Evolutionary conservation across 1,140 invertebrate genomes (phyloP).

Genomic region (Aphaenogaster rudis): DNA sequence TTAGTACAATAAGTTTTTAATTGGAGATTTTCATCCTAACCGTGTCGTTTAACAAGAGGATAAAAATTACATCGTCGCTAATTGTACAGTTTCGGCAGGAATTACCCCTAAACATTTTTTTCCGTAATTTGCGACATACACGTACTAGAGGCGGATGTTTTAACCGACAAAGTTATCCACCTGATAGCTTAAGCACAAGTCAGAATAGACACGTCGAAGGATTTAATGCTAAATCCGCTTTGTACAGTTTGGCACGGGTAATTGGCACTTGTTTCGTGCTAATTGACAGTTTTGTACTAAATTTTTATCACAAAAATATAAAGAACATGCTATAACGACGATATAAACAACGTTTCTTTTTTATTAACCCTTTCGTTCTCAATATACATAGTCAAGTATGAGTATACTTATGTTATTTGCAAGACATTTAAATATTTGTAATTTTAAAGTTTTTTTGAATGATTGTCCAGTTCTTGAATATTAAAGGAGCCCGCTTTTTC

Average conservation of each 20-base stretch:
- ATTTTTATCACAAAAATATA: conserved; percentile 53
- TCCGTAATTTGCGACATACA: neutral
- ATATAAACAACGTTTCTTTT: conserved; percentile 6
- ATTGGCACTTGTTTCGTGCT: conserved; percentile 63
- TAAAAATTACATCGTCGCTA: conserved; percentile 19
- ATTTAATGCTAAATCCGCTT: conserved; percentile 73
- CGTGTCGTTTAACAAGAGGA: neutral
- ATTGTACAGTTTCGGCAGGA: conserved; percentile 28
- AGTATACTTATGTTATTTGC: neutral
- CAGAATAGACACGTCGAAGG: conserved; percentile 40
- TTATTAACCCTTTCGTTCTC: neutral
- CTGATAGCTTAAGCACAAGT: conserved; percentile 48
- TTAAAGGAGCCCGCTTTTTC: too few species aligned
- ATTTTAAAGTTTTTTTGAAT: neutral
- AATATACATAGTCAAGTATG: neutral
- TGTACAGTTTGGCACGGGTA: conserved; percentile 59
- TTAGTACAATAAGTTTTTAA: conserved; percentile 22
- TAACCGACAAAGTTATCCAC: conserved; percentile 39
- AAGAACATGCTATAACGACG: conserved; percentile 2
- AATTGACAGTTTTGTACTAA: conserved; percentile 66
- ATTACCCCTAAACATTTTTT: conserved; percentile 26
- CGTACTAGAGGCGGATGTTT: neutral
- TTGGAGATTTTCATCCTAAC: conserved; percentile 23
- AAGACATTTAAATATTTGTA: conserved; percentile 14
- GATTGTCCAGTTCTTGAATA: neutral